These are phyloP conservation scores for Andrena haemorrhoa DNA, from an alignment of 2,888 invertebrate genomes.

Conservation along the genomic window DNA sequence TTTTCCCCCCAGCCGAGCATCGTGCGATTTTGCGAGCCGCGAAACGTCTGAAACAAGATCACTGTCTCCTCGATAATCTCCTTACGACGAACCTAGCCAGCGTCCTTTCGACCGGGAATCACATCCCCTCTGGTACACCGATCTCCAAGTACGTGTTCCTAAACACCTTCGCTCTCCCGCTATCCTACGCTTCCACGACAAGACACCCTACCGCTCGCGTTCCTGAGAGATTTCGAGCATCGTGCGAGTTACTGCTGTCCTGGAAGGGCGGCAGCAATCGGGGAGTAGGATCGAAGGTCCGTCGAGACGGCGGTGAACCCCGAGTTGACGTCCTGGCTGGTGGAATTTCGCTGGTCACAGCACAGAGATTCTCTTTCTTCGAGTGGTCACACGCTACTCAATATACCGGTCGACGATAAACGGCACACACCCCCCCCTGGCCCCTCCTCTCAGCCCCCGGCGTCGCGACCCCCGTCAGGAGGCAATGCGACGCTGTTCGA, in stretches of 20 bases:
- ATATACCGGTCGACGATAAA: slow-evolving; percentile 79
- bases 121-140: background rate
- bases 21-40: background rate
- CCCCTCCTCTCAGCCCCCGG: background rate
- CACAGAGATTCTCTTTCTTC: slow-evolving; percentile 77
- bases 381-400: slow-evolving; percentile 83
- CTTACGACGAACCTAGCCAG: background rate
- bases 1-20: background rate
- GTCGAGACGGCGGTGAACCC: slow-evolving; percentile 31
- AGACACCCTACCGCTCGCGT: background rate
- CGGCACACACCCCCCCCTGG: slow-evolving; percentile 33
- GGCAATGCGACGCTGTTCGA: slow-evolving; percentile 72
- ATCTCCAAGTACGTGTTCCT: background rate
- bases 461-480: slow-evolving; percentile 44
- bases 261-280: background rate
- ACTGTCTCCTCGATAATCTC: background rate
- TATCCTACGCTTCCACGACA: background rate
- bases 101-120: background rate
- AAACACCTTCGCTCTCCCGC: background rate
- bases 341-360: slow-evolving; percentile 80
- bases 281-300: slow-evolving; percentile 10
- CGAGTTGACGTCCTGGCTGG: slow-evolving; percentile 13
- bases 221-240: background rate
- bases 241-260: background rate
- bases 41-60: background rate